Conservation (phyloP, 2,888 invertebrate genomes). For the Cephus nigrinus region DNA sequence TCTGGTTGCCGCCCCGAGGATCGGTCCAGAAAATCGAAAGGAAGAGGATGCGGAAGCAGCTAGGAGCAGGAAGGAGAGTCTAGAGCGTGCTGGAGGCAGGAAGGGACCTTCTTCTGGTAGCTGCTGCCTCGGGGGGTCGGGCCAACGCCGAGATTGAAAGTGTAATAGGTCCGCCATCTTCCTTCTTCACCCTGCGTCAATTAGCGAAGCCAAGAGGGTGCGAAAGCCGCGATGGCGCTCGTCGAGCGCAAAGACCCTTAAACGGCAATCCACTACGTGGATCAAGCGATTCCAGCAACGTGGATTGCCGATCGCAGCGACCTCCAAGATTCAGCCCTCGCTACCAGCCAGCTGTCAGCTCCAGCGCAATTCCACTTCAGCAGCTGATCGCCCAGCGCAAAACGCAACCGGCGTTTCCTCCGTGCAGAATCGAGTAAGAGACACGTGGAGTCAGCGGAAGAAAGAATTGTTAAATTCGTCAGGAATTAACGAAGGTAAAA, state of each 20-base stretch:
- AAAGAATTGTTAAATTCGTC: not conserved
- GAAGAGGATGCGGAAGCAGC: not conserved
- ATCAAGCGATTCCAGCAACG: not conserved
- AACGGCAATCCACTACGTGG: not conserved
- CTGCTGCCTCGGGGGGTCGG: conserved; percentile 11
- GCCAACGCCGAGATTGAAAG: conserved; percentile 55
- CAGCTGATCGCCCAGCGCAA: not conserved
- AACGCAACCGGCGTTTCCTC: not conserved
- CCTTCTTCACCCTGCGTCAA: conserved; percentile 59
- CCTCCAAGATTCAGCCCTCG: not conserved
- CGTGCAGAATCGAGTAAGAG: not conserved
- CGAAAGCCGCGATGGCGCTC: conserved; percentile 52
- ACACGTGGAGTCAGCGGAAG: not conserved
- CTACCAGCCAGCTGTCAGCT: not conserved
- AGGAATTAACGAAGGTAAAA: not conserved
- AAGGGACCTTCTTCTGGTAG: conserved; percentile 4
- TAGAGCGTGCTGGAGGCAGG: not conserved
- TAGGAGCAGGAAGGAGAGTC: not conserved
- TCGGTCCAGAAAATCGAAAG: not conserved
- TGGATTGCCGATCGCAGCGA: not conserved
- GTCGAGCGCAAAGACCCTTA: not conserved
- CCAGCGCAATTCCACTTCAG: not conserved
- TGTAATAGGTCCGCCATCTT: conserved; percentile 64
- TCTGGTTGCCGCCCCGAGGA: not conserved
- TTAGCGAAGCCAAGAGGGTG: conserved; percentile 54